Conservation (phyloP, 2,888 invertebrate species). For the Temnothorax ravouxi region DNA sequence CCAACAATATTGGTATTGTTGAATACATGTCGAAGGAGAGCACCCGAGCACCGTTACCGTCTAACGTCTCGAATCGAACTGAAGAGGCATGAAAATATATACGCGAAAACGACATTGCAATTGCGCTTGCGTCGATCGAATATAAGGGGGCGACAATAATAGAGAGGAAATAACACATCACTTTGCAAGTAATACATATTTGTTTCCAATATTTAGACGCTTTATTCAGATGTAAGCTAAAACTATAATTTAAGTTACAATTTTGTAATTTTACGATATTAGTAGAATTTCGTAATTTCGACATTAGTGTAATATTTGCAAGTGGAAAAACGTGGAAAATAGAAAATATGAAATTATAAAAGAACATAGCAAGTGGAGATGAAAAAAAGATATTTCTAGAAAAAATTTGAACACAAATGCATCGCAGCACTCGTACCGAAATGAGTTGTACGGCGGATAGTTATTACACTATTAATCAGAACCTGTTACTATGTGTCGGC, state of each 20-base stretch:
- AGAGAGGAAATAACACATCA: background rate
- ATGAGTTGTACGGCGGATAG: background rate
- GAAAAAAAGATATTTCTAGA: background rate
- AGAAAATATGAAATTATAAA: slow-evolving; percentile 2
- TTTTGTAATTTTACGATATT: background rate
- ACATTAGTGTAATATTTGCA: background rate
- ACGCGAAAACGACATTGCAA: background rate
- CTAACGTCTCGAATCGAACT: slow-evolving; percentile 16
- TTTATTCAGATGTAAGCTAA: background rate
- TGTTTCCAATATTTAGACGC: background rate
- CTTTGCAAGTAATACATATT: background rate
- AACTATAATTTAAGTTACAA: background rate
- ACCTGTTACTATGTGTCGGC: background rate
- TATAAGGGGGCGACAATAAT: background rate
- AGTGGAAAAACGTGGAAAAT: background rate
- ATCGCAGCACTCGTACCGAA: background rate
- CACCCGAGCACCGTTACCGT: no score
- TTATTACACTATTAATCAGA: slow-evolving; percentile 34
- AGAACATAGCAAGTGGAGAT: background rate
- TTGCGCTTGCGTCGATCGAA: slow-evolving; percentile 48
- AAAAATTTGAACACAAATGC: background rate
- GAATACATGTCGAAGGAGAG: background rate
- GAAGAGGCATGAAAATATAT: slow-evolving; percentile 16
- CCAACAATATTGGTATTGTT: background rate
- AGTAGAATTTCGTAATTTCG: background rate